Evolutionary conservation across 2,888 invertebrate genomes (phyloP).

Genomic region (Adelognathus sp.): DNA sequence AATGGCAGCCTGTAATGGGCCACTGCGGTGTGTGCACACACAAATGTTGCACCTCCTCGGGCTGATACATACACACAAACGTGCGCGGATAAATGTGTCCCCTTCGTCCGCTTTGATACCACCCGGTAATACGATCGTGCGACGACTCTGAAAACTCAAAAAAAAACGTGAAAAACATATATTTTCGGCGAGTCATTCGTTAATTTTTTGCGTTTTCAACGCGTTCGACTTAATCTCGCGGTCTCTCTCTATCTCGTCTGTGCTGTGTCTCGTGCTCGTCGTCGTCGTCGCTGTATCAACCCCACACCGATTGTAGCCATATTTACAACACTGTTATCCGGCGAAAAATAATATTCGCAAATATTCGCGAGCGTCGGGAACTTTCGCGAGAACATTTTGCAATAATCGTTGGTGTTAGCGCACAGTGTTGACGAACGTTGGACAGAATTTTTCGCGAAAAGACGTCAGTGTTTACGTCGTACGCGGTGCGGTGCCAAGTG

Average conservation of each 20-base stretch:
- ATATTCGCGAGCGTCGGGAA: slow-evolving; percentile 4
- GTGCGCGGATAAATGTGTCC: slow-evolving; percentile 67
- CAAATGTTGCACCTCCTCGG: slow-evolving; percentile 68
- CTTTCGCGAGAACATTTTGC: background rate
- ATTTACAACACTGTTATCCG: slow-evolving; percentile 67
- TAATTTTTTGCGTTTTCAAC: too few relatives aligned
- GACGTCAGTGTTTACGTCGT: too few relatives aligned
- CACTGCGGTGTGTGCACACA: slow-evolving; percentile 67
- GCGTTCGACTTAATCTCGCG: slow-evolving; percentile 35
- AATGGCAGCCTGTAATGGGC: slow-evolving; percentile 76
- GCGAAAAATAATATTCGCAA: slow-evolving; percentile 20
- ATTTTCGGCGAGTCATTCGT: slow-evolving; percentile 12
- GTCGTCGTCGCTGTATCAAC: too few relatives aligned
- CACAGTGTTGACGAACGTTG: background rate
- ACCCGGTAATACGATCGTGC: slow-evolving; percentile 52
- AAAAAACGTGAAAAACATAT: background rate
- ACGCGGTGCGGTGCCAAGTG: too few relatives aligned
- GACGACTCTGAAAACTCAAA: background rate
- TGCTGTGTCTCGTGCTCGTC: slow-evolving; percentile 55
- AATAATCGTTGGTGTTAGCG: background rate
- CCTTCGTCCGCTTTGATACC: slow-evolving; percentile 58
- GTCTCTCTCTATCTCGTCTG: slow-evolving; percentile 49
- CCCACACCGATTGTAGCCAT: slow-evolving; percentile 68
- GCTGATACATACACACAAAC: too few relatives aligned
- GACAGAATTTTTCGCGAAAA: background rate